A percentile compares a stretch with the other conserved stretches of the same genome.
phyloP scores from a whole-genome alignment of 2,113 vertebrate species.

The Rhabdomys dilectus region DNA sequence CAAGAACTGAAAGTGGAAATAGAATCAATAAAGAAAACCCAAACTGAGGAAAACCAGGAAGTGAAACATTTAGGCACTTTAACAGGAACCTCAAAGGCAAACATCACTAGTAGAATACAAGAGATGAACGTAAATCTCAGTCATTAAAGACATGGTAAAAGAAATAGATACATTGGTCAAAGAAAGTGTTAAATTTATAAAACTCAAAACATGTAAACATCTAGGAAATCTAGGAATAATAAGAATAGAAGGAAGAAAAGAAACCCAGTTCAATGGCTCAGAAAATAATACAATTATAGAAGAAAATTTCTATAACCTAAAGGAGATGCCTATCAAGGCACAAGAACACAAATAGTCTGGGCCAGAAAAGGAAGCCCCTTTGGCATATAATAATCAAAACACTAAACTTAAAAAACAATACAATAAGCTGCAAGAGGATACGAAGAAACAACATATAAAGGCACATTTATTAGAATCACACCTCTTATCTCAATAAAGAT shows the following conservation, averaged over 20 bases:
- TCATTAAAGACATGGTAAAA: neutral
- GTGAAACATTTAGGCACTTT: neutral
- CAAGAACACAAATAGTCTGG: neutral
- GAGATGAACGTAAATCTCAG: neutral
- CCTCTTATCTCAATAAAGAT: neutral
- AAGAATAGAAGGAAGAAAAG: neutral
- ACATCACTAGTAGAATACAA: neutral
- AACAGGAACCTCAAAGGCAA: neutral
- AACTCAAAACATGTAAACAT: neutral
- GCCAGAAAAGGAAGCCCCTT: neutral
- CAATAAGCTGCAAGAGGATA: neutral
- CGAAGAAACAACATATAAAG: neutral
- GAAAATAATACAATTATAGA: neutral
- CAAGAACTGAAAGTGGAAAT: neutral
- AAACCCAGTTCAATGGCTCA: neutral
- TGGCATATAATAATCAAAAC: neutral
- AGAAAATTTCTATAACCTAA: neutral
- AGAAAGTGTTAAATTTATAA: neutral
- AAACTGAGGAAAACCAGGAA: neutral
- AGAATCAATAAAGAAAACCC: neutral
- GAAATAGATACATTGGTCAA: neutral
- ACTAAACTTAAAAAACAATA: neutral
- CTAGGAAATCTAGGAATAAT: neutral
- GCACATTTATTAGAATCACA: neutral
- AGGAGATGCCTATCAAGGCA: neutral